Percentiles rank a stretch among this genome's conserved stretches.
Evolutionary conservation across 2,113 vertebrate species (phyloP).

Genomic region (Tympanuchus pallidicinctus): DNA sequence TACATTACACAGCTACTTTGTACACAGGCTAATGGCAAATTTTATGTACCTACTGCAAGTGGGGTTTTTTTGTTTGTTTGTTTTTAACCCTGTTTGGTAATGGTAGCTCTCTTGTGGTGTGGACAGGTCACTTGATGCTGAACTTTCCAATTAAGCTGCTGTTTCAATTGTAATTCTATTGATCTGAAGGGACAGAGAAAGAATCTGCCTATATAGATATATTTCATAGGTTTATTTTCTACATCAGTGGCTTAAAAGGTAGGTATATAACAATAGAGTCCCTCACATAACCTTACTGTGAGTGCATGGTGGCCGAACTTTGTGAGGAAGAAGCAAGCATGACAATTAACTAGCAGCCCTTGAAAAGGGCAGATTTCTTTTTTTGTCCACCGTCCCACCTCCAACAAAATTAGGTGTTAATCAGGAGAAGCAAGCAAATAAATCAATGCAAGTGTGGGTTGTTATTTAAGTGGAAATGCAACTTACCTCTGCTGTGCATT

Average conservation of each 20-base stretch:
- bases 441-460: neutral
- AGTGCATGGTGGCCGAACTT: accelerated
- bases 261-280: neutral
- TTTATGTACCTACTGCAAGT: neutral
- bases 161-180: neutral
- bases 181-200: neutral
- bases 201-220: neutral
- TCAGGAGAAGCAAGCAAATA: neutral
- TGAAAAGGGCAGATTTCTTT: neutral
- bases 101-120: neutral
- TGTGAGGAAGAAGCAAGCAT: neutral
- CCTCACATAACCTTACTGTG: neutral
- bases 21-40: neutral
- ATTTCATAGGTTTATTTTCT: neutral
- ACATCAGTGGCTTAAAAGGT: neutral
- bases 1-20: neutral
- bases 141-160: neutral
- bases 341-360: neutral
- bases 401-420: neutral
- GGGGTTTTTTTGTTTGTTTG: neutral
- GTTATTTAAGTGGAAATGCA: neutral
- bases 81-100: neutral
- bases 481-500: neutral
- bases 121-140: neutral
- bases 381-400: accelerated